phyloP scores from a whole-genome alignment of 2,797 vertebrate genomes.

The Ataeniobius toweri region DNA sequence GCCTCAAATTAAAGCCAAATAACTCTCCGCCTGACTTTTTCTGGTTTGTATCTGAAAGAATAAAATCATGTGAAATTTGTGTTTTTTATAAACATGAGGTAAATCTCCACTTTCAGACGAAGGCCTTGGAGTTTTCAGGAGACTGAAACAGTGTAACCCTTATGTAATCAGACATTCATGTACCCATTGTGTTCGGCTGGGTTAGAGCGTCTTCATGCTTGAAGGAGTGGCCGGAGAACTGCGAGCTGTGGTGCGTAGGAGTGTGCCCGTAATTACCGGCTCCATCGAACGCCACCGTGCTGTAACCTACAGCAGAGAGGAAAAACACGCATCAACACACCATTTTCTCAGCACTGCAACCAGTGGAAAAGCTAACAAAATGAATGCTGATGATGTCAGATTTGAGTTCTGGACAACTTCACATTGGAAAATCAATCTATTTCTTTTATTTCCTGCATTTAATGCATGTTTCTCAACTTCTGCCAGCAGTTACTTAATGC shows the following conservation, averaged over 20 bases:
- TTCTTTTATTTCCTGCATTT: not conserved
- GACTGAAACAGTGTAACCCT: not conserved
- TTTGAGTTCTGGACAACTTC: not conserved
- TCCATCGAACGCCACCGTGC: constrained; percentile 91
- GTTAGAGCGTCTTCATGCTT: constrained; percentile 93
- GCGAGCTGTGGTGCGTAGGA: constrained; percentile 90
- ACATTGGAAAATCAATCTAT: not conserved
- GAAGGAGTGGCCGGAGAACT: constrained; percentile 92
- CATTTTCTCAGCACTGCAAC: not conserved
- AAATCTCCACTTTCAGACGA: not conserved
- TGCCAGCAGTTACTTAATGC: not conserved
- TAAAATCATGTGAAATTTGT: not conserved
- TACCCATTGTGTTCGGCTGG: constrained; percentile 93
- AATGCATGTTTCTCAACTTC: not conserved
- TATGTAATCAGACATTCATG: constrained; percentile 21
- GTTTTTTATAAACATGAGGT: not conserved
- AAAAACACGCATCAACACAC: not conserved
- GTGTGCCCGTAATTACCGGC: constrained; percentile 92
- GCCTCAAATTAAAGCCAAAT: not conserved
- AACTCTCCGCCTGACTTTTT: not conserved
- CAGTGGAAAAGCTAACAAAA: not conserved
- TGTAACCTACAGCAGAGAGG: constrained; percentile 83
- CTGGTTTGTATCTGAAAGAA: not conserved
- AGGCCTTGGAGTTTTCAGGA: not conserved
- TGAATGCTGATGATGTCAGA: not conserved